Conservation (phyloP, 2,113 vertebrate species). For the Cricetomys ansorgei region DNA sequence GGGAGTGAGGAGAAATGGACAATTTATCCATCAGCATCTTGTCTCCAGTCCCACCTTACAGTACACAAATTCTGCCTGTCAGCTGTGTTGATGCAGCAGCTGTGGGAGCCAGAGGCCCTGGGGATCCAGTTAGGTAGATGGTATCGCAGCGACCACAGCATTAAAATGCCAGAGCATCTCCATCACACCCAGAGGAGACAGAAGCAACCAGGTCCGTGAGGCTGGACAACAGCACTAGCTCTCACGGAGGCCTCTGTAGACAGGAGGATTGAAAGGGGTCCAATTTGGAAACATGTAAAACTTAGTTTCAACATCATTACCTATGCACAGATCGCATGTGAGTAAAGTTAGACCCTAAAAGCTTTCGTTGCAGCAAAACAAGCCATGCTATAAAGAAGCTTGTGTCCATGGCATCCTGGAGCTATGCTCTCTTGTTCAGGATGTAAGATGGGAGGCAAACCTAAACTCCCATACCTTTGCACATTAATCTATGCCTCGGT, state of each 20-base stretch:
- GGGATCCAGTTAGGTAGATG: not conserved
- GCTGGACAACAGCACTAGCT: not conserved
- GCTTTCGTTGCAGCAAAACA: not conserved
- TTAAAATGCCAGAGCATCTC: not conserved
- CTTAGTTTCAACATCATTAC: not conserved
- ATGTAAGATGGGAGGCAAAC: not conserved
- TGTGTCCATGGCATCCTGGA: not conserved
- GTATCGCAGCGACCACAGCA: not conserved
- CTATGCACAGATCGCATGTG: not conserved
- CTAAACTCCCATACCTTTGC: not conserved
- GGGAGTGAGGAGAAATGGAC: rapidly evolving
- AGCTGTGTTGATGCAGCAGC: too few species aligned
- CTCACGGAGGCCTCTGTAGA: not conserved
- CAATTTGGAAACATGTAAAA: not conserved
- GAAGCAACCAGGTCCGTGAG: not conserved
- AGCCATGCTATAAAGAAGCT: not conserved
- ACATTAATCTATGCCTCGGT: not conserved
- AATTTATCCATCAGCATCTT: not conserved
- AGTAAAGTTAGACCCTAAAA: not conserved
- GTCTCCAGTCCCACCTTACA: not conserved
- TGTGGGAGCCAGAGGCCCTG: not conserved
- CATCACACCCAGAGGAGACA: not conserved
- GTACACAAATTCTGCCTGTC: not conserved
- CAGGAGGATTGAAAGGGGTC: too few species aligned
- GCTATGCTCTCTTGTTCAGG: not conserved